Base-by-base conservation (phyloP, 1,140 invertebrate genomes). In the Ruditapes philippinarum region DNA sequence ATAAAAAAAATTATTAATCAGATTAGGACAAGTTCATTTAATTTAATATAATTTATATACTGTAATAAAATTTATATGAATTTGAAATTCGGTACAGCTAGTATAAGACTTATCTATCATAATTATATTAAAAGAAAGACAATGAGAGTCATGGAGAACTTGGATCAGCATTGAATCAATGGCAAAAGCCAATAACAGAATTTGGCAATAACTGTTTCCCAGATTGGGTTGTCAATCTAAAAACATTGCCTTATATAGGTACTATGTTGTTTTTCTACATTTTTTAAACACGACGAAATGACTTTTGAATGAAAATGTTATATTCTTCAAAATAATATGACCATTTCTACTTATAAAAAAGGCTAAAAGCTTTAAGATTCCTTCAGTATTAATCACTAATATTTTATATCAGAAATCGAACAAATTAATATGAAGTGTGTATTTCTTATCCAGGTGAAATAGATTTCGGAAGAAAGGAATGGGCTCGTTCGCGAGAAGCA, bases 391-490 rank as follows among this genome's bases (percentile, higher is more conserved):
- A 45, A 7, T 7, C 42, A 45, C 14, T 45, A 7, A 45, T 45
- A 14, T 45, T 14, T 7, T n/a, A n/a, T 36, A 31, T 68, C 14
- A 12, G 25, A 62, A 62, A n/a, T 7, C 25, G 25, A 12, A n/a
- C 5, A 33, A 38, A 40, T 12, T 38, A 7, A 4, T 17, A 4
- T 31, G 17, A 38, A 9, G n/a, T 38, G 1, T 1, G 54, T 1
- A 57, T 4, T n/a, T 33, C 1, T 33, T 1, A 62, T 86, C 33
- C 45, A 86, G 84, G 84, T 28, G 38, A 76, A 31, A 78, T 76
- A 25, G 84, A 86, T 65, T 78, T 86, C 31, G 49, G 45, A 4
- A 28, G 49, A 45, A 38, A 31, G 38, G 84, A 86, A 60, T 86
- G 68, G 70, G 84, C 84, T 11, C 40, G 70, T 31, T 28, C 84